Conservation (phyloP, 2,113 vertebrate genomes). For the Bombycilla garrulus region DNA sequence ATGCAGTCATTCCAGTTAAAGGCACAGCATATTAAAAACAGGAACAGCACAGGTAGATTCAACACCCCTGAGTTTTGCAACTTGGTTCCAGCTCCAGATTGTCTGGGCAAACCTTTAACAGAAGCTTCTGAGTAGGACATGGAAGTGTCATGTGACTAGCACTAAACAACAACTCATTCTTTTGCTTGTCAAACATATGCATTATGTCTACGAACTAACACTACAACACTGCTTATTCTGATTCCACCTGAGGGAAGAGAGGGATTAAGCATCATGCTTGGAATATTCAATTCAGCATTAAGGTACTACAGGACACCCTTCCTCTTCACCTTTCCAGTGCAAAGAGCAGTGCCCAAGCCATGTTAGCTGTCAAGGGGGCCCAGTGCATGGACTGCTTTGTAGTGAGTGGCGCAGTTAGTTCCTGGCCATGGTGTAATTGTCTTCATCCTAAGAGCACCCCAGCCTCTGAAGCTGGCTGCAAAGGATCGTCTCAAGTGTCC, state of each 20-base stretch:
- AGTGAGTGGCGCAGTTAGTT: background rate
- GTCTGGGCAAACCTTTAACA: background rate
- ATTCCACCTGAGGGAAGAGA: background rate
- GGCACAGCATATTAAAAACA: background rate
- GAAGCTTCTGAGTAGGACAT: background rate
- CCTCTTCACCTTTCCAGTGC: background rate
- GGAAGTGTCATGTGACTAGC: rapidly evolving
- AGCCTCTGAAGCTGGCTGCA: background rate
- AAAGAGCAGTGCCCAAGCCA: background rate
- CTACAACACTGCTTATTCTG: background rate
- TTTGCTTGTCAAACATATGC: background rate
- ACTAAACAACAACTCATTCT: background rate
- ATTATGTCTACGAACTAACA: background rate
- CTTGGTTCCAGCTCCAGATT: background rate
- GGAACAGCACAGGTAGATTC: rapidly evolving
- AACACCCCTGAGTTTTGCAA: background rate
- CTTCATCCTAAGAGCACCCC: background rate
- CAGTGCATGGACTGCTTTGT: rapidly evolving
- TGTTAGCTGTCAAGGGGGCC: rapidly evolving
- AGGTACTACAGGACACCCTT: background rate
- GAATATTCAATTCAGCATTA: background rate
- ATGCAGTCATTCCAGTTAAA: background rate
- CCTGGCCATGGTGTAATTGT: rapidly evolving
- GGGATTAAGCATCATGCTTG: background rate
- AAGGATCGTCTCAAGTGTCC: background rate